These are phyloP conservation scores for Delia radicum DNA, from an alignment of 1,140 invertebrate species.

Conservation along the genomic window DNA sequence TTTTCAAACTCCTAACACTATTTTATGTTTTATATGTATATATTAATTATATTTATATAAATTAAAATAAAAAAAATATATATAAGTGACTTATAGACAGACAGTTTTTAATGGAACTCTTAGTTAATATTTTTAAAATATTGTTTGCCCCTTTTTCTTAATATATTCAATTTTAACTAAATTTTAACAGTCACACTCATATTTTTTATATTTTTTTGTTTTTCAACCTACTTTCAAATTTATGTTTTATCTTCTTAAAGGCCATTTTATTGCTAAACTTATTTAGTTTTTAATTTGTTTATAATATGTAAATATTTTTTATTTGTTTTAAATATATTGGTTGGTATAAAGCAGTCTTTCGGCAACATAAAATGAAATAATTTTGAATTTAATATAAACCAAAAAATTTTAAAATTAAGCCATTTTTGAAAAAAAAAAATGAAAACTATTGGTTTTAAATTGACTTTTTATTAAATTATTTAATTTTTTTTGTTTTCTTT, in stretches of 20 bases:
- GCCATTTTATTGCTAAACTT: slow-evolving; percentile 19
- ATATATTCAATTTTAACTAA: background rate
- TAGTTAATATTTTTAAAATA: background rate
- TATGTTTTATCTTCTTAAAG: background rate
- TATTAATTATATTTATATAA: too few species aligned
- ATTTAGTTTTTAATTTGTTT: background rate
- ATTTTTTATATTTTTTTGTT: background rate
- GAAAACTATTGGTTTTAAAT: background rate
- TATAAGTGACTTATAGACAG: background rate
- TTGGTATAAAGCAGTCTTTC: slow-evolving; percentile 10
- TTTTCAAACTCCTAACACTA: background rate
- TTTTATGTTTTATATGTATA: too few species aligned
- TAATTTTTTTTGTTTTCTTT: background rate
- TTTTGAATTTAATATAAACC: background rate
- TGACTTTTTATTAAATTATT: background rate
- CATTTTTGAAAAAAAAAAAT: background rate
- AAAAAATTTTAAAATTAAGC: background rate
- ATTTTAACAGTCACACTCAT: slow-evolving; percentile 2
- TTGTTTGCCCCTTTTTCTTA: background rate
- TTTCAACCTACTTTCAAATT: slow-evolving; percentile 5
- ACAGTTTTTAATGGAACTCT: background rate
- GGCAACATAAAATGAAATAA: slow-evolving; percentile 1
- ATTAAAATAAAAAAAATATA: background rate
- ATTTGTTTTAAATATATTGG: background rate
- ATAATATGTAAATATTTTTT: background rate